Base-by-base conservation (phyloP, 2,113 vertebrate species). In the Halichoerus grypus region DNA sequence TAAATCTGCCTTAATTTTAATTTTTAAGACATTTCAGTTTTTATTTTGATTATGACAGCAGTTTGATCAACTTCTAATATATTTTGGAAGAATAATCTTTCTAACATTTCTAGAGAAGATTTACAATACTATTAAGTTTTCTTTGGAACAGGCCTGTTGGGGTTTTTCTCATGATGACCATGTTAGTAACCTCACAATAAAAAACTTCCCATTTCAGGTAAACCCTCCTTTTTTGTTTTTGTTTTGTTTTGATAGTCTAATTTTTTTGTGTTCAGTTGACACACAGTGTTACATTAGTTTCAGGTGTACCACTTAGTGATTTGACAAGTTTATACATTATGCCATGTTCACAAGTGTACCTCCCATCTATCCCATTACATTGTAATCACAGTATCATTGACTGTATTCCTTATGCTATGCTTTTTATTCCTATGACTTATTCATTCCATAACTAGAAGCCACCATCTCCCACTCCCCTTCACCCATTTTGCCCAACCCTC, bases 11-110 rank as follows among this genome's bases (percentile, higher is more conserved):
- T 93, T 80, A 67, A 65, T 26, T 76, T 93, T 94, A 92, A 76
- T 74, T 80, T 72, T 97, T 65, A 77, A 88, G 33, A 84, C 10
- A 71, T 87, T 55, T 59, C 4, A 33, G 16, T 33, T 88, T 84
- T 95, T 94, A 33, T 93, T 93, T 83, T 46, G 14, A 88, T 16
- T 19, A 9, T 81, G 46, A 36, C 1, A 92, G 12, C 18, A 94
- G 51, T 87, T 95, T 46, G 83, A 31, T 92, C 51, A 92, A 39
- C 22, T 87, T 77, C 72, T 88, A 96, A 65, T 42, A 22, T 82
- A 59, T 72, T 39, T 81, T 31, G 10, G 18, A 63, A 59, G 7
- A 69, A 3, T 94, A 59, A 72, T 49, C 16, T 46, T 80, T 42
- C 18, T 81, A 71, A 46, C 7, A 72, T 65, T 79, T 79, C 33